Percentiles rank a stretch among this genome's conserved stretches.
Conservation (phyloP, 2,797 vertebrate species). For the Oryzias sinensis region DNA sequence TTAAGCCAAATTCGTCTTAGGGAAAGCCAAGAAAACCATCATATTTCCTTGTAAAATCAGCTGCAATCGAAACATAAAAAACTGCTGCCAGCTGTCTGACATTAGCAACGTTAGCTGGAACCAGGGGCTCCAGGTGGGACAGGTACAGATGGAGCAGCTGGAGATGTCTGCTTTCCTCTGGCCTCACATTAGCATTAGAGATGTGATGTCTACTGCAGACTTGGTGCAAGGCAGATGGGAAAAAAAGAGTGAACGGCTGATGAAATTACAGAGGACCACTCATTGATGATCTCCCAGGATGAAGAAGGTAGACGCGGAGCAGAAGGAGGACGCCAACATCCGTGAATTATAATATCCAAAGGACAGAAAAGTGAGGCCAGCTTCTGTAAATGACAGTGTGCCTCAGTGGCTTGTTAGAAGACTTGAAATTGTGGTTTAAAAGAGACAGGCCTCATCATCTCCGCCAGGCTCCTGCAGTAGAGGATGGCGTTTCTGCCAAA, state of each 20-base stretch:
- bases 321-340: conserved; percentile 46
- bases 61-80: conserved; percentile 3
- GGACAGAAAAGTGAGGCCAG: conserved; percentile 12
- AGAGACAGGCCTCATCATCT: too few species aligned
- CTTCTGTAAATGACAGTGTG: too few species aligned
- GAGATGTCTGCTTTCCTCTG: conserved; percentile 62
- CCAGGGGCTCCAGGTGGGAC: conserved; percentile 45
- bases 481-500: too few species aligned
- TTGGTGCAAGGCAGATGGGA: conserved; percentile 57
- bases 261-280: conserved; percentile 66
- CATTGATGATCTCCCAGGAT: conserved; percentile 66
- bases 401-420: too few species aligned
- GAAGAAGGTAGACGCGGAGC: conserved; percentile 43
- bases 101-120: conserved; percentile 31
- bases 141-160: conserved; percentile 57
- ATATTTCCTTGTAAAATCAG: conserved; percentile 15
- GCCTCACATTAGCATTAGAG: conserved; percentile 43
- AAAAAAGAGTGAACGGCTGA: conserved; percentile 66
- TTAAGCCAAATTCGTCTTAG: too few species aligned
- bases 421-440: too few species aligned
- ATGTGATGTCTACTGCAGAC: conserved; percentile 11
- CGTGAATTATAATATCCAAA: conserved; percentile 75
- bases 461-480: too few species aligned
- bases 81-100: conserved; percentile 13
- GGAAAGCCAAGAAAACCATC: too few species aligned